Conservation (phyloP, 92 coral and sea anemone species). For the Siderastrea siderea region DNA sequence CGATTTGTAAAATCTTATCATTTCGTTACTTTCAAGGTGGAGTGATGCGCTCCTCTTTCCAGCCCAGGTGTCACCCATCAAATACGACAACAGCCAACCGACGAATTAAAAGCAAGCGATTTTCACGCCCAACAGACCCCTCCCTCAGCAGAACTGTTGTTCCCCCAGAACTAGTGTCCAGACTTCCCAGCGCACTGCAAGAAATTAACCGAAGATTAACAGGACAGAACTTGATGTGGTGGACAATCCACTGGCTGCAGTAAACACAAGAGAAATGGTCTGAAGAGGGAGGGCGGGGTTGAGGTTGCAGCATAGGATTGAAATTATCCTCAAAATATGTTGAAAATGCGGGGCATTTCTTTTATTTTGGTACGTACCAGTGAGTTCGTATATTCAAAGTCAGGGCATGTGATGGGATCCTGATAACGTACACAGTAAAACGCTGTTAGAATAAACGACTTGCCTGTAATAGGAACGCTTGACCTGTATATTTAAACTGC, state of each 20-base stretch:
- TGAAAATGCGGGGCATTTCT: no score
- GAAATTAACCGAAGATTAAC: no score
- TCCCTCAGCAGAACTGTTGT: neutral
- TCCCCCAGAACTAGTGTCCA: conserved; percentile 34
- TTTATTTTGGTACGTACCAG: no score
- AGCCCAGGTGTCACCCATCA: neutral
- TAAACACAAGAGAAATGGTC: neutral
- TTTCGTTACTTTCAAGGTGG: neutral
- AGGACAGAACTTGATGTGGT: conserved; percentile 11
- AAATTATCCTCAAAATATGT: no score
- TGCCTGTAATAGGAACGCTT: no score
- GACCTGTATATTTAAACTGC: no score
- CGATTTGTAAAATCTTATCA: neutral
- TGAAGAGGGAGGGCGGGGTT: no score
- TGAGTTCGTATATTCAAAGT: no score
- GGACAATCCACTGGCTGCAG: conserved; percentile 11
- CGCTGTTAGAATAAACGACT: no score
- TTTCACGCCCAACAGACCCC: neutral
- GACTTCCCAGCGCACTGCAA: conserved; percentile 26
- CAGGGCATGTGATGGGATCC: no score
- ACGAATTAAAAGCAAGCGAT: neutral
- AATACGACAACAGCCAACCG: neutral
- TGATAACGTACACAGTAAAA: no score
- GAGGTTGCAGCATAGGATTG: no score
- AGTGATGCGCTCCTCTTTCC: neutral